phyloP scores from a whole-genome alignment of 2,888 invertebrate genomes.

The Endotricha flammealis region DNA sequence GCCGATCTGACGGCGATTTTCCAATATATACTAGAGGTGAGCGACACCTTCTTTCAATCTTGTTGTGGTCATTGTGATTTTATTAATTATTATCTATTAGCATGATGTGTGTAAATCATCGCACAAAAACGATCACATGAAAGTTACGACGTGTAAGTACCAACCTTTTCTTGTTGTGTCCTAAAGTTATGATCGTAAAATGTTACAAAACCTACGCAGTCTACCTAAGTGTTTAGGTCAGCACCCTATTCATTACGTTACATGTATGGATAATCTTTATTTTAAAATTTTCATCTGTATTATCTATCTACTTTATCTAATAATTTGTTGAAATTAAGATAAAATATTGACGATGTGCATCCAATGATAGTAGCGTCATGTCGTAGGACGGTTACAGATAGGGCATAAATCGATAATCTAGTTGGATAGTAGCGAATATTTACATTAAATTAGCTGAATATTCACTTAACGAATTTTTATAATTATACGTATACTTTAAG shows the following conservation, averaged over 20 bases:
- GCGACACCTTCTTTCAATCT: constrained; percentile 28
- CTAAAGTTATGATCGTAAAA: too few relatives aligned
- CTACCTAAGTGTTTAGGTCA: too few relatives aligned
- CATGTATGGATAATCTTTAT: too few relatives aligned
- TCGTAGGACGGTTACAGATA: neutral
- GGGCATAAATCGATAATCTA: neutral
- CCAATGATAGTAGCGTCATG: neutral
- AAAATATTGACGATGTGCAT: neutral
- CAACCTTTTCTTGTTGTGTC: too few relatives aligned
- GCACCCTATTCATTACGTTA: too few relatives aligned
- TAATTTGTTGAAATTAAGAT: too few relatives aligned
- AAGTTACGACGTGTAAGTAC: too few relatives aligned
- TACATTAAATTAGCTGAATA: neutral
- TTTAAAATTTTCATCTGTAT: too few relatives aligned
- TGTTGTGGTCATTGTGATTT: constrained; percentile 20
- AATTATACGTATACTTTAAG: constrained; percentile 16
- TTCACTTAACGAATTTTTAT: neutral
- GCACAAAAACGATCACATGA: too few relatives aligned
- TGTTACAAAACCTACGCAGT: too few relatives aligned
- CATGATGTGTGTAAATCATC: constrained; percentile 13
- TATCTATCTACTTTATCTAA: too few relatives aligned
- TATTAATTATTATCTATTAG: constrained; percentile 12
- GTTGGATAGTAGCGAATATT: neutral
- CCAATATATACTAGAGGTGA: constrained; percentile 89
- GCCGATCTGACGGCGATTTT: constrained; percentile 91